These are phyloP conservation scores for Steinernema scapterisci DNA, from an alignment of 2,888 invertebrate genomes.

Conservation along the genomic window DNA sequence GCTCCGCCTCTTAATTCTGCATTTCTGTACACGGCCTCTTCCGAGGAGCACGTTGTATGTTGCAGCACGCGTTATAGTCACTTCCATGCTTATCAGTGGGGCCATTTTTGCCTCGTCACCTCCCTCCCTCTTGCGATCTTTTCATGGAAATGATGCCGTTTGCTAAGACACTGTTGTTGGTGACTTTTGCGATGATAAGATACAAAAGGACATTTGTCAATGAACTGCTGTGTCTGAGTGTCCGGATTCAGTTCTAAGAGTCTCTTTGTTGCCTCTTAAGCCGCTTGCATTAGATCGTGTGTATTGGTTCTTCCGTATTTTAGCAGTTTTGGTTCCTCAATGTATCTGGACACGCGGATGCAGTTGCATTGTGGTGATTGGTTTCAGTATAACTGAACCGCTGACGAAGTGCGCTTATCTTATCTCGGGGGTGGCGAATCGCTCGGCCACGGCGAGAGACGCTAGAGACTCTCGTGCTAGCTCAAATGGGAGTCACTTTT, in stretches of 20 bases:
- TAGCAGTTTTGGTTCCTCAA: not conserved
- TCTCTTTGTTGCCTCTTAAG: no score
- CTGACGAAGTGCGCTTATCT: conserved; percentile 22
- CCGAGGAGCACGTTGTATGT: not conserved
- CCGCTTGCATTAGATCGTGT: not conserved
- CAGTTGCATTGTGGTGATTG: conserved; percentile 9
- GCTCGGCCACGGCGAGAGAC: conserved; percentile 10
- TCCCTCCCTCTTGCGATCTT: not conserved
- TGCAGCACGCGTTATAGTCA: not conserved
- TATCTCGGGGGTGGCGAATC: conserved; percentile 8
- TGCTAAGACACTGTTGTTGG: not conserved
- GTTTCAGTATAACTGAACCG: not conserved
- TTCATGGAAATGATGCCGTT: conserved; percentile 7
- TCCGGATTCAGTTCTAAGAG: not conserved
- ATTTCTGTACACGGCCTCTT: conserved; percentile 1
- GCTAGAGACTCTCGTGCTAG: conserved; percentile 8
- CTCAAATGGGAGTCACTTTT: not conserved
- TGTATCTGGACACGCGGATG: not conserved
- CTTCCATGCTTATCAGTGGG: conserved; percentile 15
- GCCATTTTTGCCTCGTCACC: not conserved
- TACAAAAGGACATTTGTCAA: not conserved
- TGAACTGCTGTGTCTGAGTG: not conserved
- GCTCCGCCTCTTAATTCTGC: not conserved
- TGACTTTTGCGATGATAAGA: not conserved
- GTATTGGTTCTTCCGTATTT: not conserved